Evolutionary conservation across 2,113 vertebrate genomes (phyloP).

Genomic region (Fukomys damarensis): DNA sequence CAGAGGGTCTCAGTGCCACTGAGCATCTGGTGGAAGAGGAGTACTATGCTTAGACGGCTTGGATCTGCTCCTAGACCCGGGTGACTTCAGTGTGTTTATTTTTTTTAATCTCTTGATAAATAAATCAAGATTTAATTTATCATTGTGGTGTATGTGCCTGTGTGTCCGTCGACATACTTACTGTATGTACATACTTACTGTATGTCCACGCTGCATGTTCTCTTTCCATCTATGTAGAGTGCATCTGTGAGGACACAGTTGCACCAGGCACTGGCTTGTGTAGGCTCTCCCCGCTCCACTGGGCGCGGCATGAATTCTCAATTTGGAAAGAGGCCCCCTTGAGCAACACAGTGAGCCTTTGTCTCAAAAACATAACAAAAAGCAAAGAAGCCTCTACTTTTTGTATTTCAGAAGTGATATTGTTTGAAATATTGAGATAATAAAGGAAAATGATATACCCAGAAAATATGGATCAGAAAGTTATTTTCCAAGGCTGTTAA

Average conservation of each 20-base stretch:
- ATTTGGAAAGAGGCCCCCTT: background rate
- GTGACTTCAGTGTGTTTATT: background rate
- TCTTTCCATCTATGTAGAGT: background rate
- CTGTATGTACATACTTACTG: background rate
- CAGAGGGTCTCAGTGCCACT: background rate
- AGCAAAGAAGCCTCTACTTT: background rate
- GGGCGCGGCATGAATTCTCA: background rate
- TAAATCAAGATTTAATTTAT: background rate
- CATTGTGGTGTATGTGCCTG: background rate
- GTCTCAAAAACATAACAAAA: background rate
- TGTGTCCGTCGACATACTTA: background rate
- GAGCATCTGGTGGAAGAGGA: background rate
- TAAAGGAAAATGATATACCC: background rate
- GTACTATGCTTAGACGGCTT: background rate
- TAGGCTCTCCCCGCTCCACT: fast-evolving
- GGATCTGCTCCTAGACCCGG: background rate
- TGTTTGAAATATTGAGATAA: background rate
- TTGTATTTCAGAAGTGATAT: background rate
- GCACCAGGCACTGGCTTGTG: background rate
- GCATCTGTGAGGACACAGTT: background rate
- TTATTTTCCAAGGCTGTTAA: background rate
- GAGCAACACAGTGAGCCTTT: background rate
- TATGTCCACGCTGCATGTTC: background rate
- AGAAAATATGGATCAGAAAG: background rate
- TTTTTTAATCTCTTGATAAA: background rate